phyloP scores from a whole-genome alignment of 2,888 invertebrate genomes.

The Megaustenia siamemsis region DNA sequence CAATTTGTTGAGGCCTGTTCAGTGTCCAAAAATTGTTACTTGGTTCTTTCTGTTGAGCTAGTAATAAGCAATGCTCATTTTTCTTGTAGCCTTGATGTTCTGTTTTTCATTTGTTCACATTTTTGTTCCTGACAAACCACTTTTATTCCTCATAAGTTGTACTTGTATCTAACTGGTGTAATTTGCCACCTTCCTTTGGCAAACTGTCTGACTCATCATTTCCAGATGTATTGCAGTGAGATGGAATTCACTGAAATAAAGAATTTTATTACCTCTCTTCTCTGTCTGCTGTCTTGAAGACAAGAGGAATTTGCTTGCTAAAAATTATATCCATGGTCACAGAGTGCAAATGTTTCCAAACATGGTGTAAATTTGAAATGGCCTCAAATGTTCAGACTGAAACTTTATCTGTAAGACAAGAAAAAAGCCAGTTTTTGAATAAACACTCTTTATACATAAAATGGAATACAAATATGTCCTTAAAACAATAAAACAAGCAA shows the following conservation, averaged over 20 bases:
- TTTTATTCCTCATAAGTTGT: not conserved
- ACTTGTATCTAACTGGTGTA: not conserved
- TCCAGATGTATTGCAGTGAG: not conserved
- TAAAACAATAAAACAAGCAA: too few relatives aligned
- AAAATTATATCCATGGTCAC: constrained; percentile 73
- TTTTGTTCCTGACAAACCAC: not conserved
- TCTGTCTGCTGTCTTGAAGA: constrained; percentile 73
- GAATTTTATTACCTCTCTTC: constrained; percentile 73
- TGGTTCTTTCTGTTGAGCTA: too few relatives aligned
- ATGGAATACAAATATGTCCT: too few relatives aligned
- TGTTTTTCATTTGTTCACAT: not conserved
- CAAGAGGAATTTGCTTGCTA: constrained; percentile 73
- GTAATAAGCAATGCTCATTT: too few relatives aligned
- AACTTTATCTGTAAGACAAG: too few relatives aligned
- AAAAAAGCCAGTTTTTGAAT: too few relatives aligned
- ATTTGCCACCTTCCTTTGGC: not conserved
- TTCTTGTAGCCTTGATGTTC: not conserved
- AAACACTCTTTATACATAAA: too few relatives aligned
- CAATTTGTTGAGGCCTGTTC: too few relatives aligned
- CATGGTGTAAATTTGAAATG: not conserved
- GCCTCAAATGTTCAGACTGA: not conserved
- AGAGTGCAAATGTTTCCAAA: not conserved
- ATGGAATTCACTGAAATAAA: not conserved
- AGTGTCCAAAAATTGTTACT: too few relatives aligned
- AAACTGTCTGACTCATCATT: too few relatives aligned